phyloP scores from a whole-genome alignment of 2,113 vertebrate genomes.

The Aplodontia rufa region DNA sequence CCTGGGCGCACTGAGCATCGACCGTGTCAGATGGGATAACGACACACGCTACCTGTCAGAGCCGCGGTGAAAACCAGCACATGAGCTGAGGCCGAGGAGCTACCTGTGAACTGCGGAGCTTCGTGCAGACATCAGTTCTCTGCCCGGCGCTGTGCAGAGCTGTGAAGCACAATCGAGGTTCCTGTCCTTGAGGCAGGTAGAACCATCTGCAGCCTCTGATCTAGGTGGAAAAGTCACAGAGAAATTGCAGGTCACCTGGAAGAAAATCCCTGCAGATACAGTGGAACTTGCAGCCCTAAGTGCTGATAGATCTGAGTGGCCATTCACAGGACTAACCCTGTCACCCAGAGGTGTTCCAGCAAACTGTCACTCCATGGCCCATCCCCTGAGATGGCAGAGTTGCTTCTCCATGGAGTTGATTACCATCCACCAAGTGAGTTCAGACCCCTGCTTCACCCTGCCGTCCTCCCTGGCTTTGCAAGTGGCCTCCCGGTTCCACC shows the following conservation, averaged over 20 bases:
- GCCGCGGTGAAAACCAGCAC: background rate
- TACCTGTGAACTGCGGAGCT: background rate
- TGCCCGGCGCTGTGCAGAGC: background rate
- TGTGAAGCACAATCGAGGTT: background rate
- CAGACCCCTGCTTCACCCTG: fast-evolving
- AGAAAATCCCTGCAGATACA: background rate
- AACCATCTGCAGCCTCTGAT: slow-evolving; percentile 11
- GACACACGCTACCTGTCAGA: background rate
- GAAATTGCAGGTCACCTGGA: background rate
- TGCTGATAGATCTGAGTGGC: background rate
- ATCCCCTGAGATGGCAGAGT: background rate
- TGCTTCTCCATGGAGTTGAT: fast-evolving
- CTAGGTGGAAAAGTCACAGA: slow-evolving; percentile 36
- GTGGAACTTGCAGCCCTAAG: background rate
- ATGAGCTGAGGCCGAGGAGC: background rate
- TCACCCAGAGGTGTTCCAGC: background rate
- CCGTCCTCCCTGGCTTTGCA: background rate
- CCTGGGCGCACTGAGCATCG: background rate
- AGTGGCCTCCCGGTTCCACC: too few species aligned
- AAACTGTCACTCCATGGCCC: background rate
- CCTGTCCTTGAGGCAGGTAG: slow-evolving; percentile 17
- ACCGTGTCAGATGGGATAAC: background rate
- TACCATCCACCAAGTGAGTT: too few species aligned
- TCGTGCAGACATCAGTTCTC: background rate
- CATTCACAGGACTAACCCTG: background rate